These are phyloP conservation scores for Antechinus stuartii DNA, from an alignment of 2,113 vertebrate genomes.

Conservation along the genomic window DNA sequence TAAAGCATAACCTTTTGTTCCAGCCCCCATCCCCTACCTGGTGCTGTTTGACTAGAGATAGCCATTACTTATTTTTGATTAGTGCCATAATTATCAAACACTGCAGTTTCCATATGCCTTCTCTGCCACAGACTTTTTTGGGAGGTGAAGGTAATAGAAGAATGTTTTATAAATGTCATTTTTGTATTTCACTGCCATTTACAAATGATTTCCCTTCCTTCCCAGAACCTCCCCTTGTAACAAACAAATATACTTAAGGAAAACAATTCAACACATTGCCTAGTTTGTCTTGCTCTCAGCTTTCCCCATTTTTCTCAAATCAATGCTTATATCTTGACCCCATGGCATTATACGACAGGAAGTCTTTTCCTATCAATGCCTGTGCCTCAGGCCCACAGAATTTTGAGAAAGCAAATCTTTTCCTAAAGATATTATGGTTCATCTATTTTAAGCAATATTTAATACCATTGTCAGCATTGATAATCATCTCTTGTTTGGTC, in stretches of 20 bases:
- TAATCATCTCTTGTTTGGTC: neutral
- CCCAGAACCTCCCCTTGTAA: neutral
- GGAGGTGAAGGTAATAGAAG: neutral
- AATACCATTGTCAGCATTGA: neutral
- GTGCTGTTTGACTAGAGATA: neutral
- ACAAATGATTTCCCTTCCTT: neutral
- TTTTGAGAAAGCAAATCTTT: neutral
- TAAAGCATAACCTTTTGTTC: neutral
- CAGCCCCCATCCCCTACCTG: neutral
- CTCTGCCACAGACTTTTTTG: neutral
- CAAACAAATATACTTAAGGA: neutral
- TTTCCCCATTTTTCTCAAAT: neutral
- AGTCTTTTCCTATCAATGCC: neutral
- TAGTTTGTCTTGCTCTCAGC: neutral
- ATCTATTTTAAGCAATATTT: neutral
- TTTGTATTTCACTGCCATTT: neutral
- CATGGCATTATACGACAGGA: neutral
- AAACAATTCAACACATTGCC: neutral
- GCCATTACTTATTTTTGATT: neutral
- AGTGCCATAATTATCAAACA: neutral
- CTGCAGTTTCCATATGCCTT: too few relatives aligned
- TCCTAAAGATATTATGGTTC: neutral
- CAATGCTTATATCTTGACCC: neutral
- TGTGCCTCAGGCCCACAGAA: neutral
- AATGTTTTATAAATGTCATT: neutral